Conservation (phyloP, 2,888 invertebrate genomes). For the Sympetrum striolatum region DNA sequence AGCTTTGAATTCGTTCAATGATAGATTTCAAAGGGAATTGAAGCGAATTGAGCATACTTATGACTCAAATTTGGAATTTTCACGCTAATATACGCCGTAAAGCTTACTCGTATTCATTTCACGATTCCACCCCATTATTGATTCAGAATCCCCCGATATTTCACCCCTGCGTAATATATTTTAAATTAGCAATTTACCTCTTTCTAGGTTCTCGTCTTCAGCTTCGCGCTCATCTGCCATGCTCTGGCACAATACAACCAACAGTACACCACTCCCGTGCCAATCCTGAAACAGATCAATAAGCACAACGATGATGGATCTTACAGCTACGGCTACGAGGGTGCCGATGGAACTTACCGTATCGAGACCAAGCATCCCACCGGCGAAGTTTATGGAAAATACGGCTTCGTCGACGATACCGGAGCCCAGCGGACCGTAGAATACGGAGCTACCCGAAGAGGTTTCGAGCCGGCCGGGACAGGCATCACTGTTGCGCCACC, state of each 20-base stretch:
- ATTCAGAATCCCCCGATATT: too few relatives aligned
- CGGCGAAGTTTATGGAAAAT: constrained; percentile 87
- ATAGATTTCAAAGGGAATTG: too few relatives aligned
- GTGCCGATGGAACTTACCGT: constrained; percentile 85
- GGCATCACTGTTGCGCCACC: constrained; percentile 85
- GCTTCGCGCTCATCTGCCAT: not conserved
- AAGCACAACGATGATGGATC: constrained; percentile 87
- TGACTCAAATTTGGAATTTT: too few relatives aligned
- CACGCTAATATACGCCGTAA: too few relatives aligned
- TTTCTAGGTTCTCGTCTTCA: not conserved
- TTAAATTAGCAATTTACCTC: not conserved
- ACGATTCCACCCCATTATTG: too few relatives aligned
- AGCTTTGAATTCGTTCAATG: too few relatives aligned
- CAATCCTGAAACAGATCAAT: constrained; percentile 83
- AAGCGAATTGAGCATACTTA: too few relatives aligned
- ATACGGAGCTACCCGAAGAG: constrained; percentile 82
- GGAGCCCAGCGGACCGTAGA: constrained; percentile 81
- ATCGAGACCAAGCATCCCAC: constrained; percentile 85
- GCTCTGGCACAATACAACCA: not conserved
- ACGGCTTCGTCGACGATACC: constrained; percentile 83
- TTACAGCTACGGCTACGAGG: constrained; percentile 88
- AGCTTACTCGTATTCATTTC: too few relatives aligned
- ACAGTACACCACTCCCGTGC: constrained; percentile 70
- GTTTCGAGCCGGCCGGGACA: constrained; percentile 81
- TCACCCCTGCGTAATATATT: not conserved